Percentiles rank a stretch among this genome's conserved stretches.
These are phyloP conservation scores for Gastrophryne carolinensis DNA, from an alignment of 2,797 vertebrate species.

Conservation along the genomic window DNA sequence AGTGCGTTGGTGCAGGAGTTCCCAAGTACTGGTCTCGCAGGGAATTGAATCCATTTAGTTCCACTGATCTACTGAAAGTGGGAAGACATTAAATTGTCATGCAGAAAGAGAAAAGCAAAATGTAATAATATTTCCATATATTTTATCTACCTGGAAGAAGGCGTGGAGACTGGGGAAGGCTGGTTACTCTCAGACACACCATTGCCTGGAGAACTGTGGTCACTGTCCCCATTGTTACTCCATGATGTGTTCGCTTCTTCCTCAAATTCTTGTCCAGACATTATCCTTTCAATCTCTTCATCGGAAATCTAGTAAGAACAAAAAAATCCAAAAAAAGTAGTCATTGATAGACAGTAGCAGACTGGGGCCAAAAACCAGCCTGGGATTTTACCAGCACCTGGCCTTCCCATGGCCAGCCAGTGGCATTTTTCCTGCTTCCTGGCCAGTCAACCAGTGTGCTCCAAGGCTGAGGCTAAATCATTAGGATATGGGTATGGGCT, in stretches of 20 bases:
- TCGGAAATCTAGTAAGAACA: conserved; percentile 84
- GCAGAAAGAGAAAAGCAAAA: neutral
- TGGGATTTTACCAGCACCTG: too few relatives aligned
- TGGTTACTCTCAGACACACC: conserved; percentile 96
- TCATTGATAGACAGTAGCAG: too few relatives aligned
- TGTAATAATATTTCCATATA: neutral
- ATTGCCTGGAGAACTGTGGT: conserved; percentile 96
- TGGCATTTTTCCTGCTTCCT: too few relatives aligned
- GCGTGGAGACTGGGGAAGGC: conserved; percentile 91
- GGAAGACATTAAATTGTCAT: conserved; percentile 6
- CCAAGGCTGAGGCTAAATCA: too few relatives aligned
- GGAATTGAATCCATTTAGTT: conserved; percentile 91
- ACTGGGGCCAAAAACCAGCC: too few relatives aligned
- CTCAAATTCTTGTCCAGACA: conserved; percentile 98
- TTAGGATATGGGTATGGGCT: too few relatives aligned
- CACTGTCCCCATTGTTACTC: conserved; percentile 96
- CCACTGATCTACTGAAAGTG: conserved; percentile 83
- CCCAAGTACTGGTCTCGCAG: conserved; percentile 95
- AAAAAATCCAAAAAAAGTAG: too few relatives aligned
- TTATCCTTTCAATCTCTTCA: conserved; percentile 97
- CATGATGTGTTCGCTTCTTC: conserved; percentile 91
- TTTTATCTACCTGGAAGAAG: conserved; percentile 88
- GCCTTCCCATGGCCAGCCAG: too few relatives aligned
- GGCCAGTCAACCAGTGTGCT: too few relatives aligned
- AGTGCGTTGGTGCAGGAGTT: conserved; percentile 86